Evolutionary conservation across 2,888 invertebrate species (phyloP).

Genomic region (Synergus umbraculus): DNA sequence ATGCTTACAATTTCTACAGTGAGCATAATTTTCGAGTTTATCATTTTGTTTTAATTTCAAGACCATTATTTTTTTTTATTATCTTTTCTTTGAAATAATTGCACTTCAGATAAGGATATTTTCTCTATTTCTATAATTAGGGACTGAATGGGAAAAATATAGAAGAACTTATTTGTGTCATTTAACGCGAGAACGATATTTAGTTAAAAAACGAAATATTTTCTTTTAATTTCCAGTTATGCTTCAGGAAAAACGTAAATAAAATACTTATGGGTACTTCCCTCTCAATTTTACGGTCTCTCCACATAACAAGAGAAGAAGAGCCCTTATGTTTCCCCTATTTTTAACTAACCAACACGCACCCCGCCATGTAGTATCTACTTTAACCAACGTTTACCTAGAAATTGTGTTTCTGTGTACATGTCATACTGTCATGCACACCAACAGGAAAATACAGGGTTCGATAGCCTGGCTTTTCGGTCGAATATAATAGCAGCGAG

Average conservation of each 20-base stretch:
- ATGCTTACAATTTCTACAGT: not conserved
- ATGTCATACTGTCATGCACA: not conserved
- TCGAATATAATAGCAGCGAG: conserved; percentile 1
- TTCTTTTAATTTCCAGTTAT: not conserved
- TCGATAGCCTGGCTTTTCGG: conserved; percentile 32
- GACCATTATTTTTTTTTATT: too few species aligned
- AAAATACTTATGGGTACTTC: conserved; percentile 11
- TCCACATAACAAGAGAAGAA: not conserved
- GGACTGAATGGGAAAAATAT: too few species aligned
- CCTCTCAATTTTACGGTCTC: conserved; percentile 26
- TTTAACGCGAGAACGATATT: too few species aligned
- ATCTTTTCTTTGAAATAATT: too few species aligned
- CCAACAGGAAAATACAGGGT: conserved; percentile 2
- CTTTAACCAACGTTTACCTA: conserved; percentile 16
- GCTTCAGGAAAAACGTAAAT: not conserved
- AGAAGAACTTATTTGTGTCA: too few species aligned
- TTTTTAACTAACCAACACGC: not conserved
- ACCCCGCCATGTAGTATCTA: conserved; percentile 2
- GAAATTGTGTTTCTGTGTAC: not conserved
- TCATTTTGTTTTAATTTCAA: not conserved
- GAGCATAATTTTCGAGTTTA: not conserved
- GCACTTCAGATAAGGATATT: too few species aligned
- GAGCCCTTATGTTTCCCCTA: conserved; percentile 14
- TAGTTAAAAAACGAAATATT: too few species aligned
- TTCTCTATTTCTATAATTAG: too few species aligned